Base-by-base conservation (phyloP, 1,140 invertebrate genomes). In the Vollenhovia emeryi region DNA sequence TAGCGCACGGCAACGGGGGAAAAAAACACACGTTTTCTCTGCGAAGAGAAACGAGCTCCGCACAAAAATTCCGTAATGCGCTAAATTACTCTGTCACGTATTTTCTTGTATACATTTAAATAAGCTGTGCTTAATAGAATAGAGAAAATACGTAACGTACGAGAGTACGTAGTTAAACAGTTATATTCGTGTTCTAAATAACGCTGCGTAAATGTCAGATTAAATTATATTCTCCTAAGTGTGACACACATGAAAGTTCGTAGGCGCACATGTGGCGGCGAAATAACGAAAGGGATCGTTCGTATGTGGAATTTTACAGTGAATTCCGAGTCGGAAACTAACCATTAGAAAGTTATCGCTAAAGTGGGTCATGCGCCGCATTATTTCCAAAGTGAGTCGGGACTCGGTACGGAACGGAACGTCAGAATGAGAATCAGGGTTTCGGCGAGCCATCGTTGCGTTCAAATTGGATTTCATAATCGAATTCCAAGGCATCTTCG, bases 391-490 rank as follows among this genome's bases (percentile, higher is more conserved):
- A 36, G 33, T 3, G 43, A 40, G 24, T 24, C 30, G 5, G 27
- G 40, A 57, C n/a, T 73, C 15, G 36, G 55, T 27, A n/a, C 36
- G 30, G 60, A 40, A 21, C 50, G 50, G 24, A 30, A 73, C 18
- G 33, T 82, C 66, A 30, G 50, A 73, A 73, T 73, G 66, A 82
- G 59, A 82, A 73, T 82, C 66, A 71, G 3, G 40, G 48, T 43
- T 57, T 73, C 50, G 76, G n/a, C n/a, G n/a, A 73, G 11, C 24
- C 36, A 21, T 43, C n/a, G 18, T 36, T 40, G 52, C 43, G 24
- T 30, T 6, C 50, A 57, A 73, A 71, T 82, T 71, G 50, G 40
- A 82, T 82, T 57, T 73, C 78, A 73, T 73, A 73, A 82, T 71
- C 78, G 52, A 71, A 71, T 82, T 64, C 50, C 64, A 68, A n/a